Evolutionary conservation across 1,140 invertebrate species (phyloP).

Genomic region (Charaxes varanes): DNA sequence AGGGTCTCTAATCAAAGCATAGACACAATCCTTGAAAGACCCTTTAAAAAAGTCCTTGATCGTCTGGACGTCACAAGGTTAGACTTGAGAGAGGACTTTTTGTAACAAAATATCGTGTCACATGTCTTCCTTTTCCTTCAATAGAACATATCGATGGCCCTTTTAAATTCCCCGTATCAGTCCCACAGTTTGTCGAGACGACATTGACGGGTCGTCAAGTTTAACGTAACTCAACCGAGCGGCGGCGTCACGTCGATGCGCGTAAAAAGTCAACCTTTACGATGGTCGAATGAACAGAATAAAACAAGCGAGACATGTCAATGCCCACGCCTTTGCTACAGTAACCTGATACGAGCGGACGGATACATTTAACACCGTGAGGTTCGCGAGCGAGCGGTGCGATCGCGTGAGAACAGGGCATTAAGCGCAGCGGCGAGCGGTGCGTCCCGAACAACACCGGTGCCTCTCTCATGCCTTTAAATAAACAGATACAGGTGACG

Average conservation of each 20-base stretch:
- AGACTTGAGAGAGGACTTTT: constrained; percentile 4
- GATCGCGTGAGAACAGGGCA: constrained; percentile 47
- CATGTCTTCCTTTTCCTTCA: constrained; percentile 16
- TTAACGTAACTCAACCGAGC: constrained; percentile 56
- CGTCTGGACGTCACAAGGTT: constrained; percentile 8
- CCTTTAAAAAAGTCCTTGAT: constrained; percentile 11
- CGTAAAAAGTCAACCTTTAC: constrained; percentile 68
- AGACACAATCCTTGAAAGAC: constrained; percentile 6
- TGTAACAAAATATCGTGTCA: constrained; percentile 13
- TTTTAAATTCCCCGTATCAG: constrained; percentile 23
- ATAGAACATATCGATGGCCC: constrained; percentile 24
- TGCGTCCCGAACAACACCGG: constrained; percentile 35
- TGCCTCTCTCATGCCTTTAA: constrained; percentile 38
- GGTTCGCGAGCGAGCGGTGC: constrained; percentile 52
- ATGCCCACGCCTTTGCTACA: constrained; percentile 69
- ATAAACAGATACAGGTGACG: not conserved
- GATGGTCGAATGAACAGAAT: constrained; percentile 63
- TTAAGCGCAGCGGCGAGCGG: constrained; percentile 63
- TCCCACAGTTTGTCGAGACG: constrained; percentile 31
- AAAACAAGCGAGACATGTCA: constrained; percentile 69
- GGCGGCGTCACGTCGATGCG: constrained; percentile 56
- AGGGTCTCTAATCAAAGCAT: not conserved
- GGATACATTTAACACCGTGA: constrained; percentile 70
- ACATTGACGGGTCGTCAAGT: constrained; percentile 58
- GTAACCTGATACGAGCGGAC: constrained; percentile 63